Percentiles rank a stretch among this genome's conserved stretches.
These are phyloP conservation scores for Hozukius guyotensis DNA, from an alignment of 2,797 vertebrate genomes.

Conservation along the genomic window DNA sequence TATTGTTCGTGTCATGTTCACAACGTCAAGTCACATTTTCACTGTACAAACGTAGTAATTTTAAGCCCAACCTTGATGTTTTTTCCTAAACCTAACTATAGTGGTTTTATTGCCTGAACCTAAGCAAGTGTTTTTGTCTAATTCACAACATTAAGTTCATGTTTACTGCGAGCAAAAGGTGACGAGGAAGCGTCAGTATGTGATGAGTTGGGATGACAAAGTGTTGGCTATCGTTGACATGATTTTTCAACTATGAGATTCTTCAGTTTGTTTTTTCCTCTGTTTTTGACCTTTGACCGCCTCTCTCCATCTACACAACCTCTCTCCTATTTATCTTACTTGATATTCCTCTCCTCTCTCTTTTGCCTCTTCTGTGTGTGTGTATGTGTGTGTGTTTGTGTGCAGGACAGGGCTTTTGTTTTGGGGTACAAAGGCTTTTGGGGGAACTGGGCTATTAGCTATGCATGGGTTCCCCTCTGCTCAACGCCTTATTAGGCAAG, in stretches of 20 bases:
- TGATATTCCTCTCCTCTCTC: conserved; percentile 61
- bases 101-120: too few species aligned
- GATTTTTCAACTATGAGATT: not conserved
- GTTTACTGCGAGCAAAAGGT: too few species aligned
- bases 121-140: too few species aligned
- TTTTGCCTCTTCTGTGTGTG: conserved; percentile 9
- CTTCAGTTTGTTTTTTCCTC: not conserved
- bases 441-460: conserved; percentile 69
- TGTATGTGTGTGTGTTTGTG: conserved; percentile 5
- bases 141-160: too few species aligned
- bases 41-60: too few species aligned
- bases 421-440: conserved; percentile 66
- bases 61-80: too few species aligned
- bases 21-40: too few species aligned
- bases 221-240: not conserved
- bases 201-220: too few species aligned
- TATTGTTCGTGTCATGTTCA: too few species aligned
- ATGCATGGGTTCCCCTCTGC: conserved; percentile 76
- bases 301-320: not conserved
- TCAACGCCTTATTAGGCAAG: conserved; percentile 76
- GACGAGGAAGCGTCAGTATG: too few species aligned
- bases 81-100: too few species aligned
- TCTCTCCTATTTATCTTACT: conserved; percentile 29
- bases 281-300: conserved; percentile 2
- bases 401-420: conserved; percentile 64